Percentiles rank a stretch among this genome's conserved stretches.
Evolutionary conservation across 2,113 vertebrate species (phyloP).

Genomic region (Climacteris rufus): DNA sequence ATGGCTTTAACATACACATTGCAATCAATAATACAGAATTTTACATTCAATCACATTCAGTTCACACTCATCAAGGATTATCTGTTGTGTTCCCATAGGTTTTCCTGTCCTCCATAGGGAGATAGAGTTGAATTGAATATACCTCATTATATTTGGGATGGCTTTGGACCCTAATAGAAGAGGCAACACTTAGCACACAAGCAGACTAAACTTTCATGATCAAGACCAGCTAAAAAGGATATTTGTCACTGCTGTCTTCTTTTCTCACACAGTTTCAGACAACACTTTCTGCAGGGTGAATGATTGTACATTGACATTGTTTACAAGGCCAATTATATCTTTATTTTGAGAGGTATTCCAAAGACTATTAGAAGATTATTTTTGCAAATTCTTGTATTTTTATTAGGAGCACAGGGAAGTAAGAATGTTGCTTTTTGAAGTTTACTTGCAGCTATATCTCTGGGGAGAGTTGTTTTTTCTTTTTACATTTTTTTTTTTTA

Average conservation of each 20-base stretch:
- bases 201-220: conserved; percentile 14
- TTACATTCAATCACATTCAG: conserved; percentile 69
- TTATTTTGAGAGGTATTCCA: conserved; percentile 31
- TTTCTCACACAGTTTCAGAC: not conserved
- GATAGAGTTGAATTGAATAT: not conserved
- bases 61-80: conserved; percentile 63
- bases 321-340: conserved; percentile 21
- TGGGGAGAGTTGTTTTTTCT: not conserved
- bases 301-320: conserved; percentile 5
- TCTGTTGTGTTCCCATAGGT: conserved; percentile 61
- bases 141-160: conserved; percentile 22
- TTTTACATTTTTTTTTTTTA: not conserved
- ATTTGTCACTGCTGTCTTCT: not conserved
- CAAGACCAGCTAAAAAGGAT: not conserved
- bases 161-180: conserved; percentile 38
- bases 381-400: not conserved
- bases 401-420: not conserved
- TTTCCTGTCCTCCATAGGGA: conserved; percentile 38
- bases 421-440: not conserved
- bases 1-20: conserved; percentile 39
- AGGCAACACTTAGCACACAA: conserved; percentile 10
- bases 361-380: not conserved
- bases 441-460: conserved; percentile 18
- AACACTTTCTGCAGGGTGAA: not conserved
- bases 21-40: conserved; percentile 72